A percentile compares a stretch with the other conserved stretches of the same genome.
These are phyloP conservation scores for Doryteuthis pealeii DNA, from an alignment of 1,140 invertebrate genomes.

Conservation along the genomic window DNA sequence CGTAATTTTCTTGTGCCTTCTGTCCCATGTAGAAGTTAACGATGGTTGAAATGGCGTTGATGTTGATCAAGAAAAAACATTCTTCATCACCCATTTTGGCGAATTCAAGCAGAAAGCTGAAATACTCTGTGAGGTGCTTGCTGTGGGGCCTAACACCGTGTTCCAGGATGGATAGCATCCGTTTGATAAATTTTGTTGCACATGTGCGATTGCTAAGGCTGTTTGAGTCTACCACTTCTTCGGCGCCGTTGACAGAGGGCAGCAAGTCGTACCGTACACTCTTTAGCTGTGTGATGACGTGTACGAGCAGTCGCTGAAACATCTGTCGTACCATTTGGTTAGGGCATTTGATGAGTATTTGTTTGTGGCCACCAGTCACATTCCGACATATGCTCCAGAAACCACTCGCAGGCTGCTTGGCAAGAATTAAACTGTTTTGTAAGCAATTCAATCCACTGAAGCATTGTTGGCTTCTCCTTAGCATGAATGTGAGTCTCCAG, in stretches of 20 bases:
- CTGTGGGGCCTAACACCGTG: constrained; percentile 71
- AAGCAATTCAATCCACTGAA: constrained; percentile 91
- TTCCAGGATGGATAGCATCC: constrained; percentile 85
- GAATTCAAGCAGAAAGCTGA: constrained; percentile 87
- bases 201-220: constrained; percentile 82
- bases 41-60: constrained; percentile 85
- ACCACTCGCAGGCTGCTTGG: constrained; percentile 88
- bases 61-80: constrained; percentile 79
- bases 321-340: constrained; percentile 90
- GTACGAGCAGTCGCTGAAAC: constrained; percentile 83
- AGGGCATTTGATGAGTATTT: constrained; percentile 91
- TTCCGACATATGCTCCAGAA: constrained; percentile 86
- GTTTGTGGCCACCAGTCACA: constrained; percentile 92
- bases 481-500: constrained; percentile 95
- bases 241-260: background rate
- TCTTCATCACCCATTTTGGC: constrained; percentile 94
- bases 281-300: constrained; percentile 85
- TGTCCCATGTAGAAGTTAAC: constrained; percentile 81
- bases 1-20: constrained; percentile 54
- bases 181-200: constrained; percentile 87
- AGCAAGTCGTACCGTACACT: constrained; percentile 68
- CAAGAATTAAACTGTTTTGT: constrained; percentile 93
- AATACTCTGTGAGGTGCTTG: constrained; percentile 85
- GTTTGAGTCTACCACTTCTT: constrained; percentile 52
- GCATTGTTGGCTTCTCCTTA: constrained; percentile 96